Evolutionary conservation across 2,797 vertebrate genomes (phyloP), one percentile per base, ranked within the genome.

Genomic region (Smutsia gigantea): DNA sequence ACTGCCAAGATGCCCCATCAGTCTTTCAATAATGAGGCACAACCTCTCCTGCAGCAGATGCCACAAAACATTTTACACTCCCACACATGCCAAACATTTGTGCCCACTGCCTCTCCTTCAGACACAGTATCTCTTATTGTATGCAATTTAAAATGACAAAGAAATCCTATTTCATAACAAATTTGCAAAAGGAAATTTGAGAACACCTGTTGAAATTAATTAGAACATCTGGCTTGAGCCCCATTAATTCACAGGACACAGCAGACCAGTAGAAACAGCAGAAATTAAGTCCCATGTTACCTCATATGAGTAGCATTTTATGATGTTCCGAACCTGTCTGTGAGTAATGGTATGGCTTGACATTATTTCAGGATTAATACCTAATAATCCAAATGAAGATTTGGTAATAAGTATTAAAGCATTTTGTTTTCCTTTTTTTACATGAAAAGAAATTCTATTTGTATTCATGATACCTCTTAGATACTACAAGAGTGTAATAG

Each of bases 401-500:
- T 25, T 69, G 37, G 21, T 61, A 39, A 19, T 49, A 59, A 53
- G 13, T 83, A 75, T 61, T 39, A 51, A 59, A 13, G 27, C 17
- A 75, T 57, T 92, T 34, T n/a, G 7, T 37, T 59, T 63, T 66
- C 29, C 31, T n/a, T 34, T 84, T 34, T 90, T 66, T 19, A 72
- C 27, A 74, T 85, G 51, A 42, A 94, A 46, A 23, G 15, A 94
- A 93, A 59, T 69, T 77, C 18, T 69, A 7, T 86, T 93, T 94
- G 89, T 59, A 83, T 79, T 88, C n/a, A 39, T 37, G 74, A 42
- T 69, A 53, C 0, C 2, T 94, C n/a, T 92, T 79, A 63, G 0
- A n/a, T 57, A n/a, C 23, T 39, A 42, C 10, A 75, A 25, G 0
- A 14, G 2, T 18, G 4, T 39, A n/a, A 53, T 42, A 66, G 72